Percentiles rank a stretch among this genome's conserved stretches.
Evolutionary conservation across 2,113 vertebrate species (phyloP).

Genomic region (Stegostoma tigrinum): DNA sequence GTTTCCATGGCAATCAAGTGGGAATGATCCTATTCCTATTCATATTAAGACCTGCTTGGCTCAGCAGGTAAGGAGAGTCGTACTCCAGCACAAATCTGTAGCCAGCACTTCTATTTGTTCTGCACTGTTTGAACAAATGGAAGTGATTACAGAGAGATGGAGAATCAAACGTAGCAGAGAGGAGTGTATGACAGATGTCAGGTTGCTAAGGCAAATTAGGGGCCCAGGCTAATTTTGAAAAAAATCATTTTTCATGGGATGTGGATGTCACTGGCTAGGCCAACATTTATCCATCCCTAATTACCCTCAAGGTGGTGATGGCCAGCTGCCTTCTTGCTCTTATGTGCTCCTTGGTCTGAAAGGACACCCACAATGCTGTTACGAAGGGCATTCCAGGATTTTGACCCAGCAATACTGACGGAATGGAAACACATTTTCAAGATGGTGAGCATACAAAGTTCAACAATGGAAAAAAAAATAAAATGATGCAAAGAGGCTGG

Average conservation of each 20-base stretch:
- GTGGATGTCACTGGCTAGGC: too few relatives aligned
- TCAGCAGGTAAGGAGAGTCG: neutral
- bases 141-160: neutral
- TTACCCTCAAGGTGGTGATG: too few relatives aligned
- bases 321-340: too few relatives aligned
- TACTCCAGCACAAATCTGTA: neutral
- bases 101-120: neutral
- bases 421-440: too few relatives aligned
- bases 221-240: too few relatives aligned
- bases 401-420: too few relatives aligned
- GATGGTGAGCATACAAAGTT: neutral
- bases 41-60: neutral
- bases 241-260: too few relatives aligned
- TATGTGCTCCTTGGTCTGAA: too few relatives aligned
- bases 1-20: slow-evolving; percentile 13
- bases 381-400: too few relatives aligned
- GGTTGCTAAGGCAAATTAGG: neutral
- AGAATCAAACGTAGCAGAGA: neutral
- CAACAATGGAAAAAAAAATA: neutral
- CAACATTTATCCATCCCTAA: too few relatives aligned
- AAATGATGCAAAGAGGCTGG: neutral
- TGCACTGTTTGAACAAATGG: neutral
- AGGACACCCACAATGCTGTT: too few relatives aligned
- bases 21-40: neutral
- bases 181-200: neutral